Percentiles rank a stretch among this genome's conserved stretches.
Conservation (phyloP, 2,113 vertebrate species). For the Sciurus niger region DNA sequence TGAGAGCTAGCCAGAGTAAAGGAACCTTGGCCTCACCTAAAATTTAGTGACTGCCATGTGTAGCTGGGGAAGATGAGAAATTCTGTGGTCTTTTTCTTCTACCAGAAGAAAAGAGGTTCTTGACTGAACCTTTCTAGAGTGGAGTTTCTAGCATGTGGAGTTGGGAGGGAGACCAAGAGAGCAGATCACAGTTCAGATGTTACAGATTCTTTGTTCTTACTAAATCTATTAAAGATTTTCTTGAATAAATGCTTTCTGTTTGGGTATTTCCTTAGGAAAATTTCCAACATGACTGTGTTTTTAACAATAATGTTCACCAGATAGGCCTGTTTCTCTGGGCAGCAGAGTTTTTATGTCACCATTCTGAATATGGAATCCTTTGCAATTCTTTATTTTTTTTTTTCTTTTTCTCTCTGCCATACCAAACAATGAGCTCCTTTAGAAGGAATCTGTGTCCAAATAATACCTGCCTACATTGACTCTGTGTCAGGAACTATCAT, state of each 20-base stretch:
- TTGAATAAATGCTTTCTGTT: conserved; percentile 4
- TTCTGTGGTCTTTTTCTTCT: background rate
- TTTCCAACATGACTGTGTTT: background rate
- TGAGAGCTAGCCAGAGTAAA: background rate
- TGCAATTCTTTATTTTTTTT: background rate
- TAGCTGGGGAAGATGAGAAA: background rate
- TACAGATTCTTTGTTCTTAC: background rate
- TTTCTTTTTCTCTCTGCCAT: background rate
- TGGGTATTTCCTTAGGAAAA: background rate
- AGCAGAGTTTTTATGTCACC: background rate
- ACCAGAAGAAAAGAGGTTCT: background rate
- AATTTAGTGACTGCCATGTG: background rate
- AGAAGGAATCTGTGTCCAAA: background rate
- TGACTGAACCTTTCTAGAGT: background rate
- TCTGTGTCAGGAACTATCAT: background rate
- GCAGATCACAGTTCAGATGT: background rate
- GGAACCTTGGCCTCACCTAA: background rate
- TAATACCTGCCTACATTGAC: background rate
- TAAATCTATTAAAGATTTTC: conserved; percentile 1
- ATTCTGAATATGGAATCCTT: background rate
- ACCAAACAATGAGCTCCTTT: background rate
- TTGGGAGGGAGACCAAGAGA: background rate
- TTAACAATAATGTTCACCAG: background rate
- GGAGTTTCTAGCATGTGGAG: background rate
- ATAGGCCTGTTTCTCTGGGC: background rate